Percentiles rank a stretch among this genome's conserved stretches.
Conservation (phyloP, 2,888 invertebrate genomes). For the Pollenia griseotomentosa region DNA sequence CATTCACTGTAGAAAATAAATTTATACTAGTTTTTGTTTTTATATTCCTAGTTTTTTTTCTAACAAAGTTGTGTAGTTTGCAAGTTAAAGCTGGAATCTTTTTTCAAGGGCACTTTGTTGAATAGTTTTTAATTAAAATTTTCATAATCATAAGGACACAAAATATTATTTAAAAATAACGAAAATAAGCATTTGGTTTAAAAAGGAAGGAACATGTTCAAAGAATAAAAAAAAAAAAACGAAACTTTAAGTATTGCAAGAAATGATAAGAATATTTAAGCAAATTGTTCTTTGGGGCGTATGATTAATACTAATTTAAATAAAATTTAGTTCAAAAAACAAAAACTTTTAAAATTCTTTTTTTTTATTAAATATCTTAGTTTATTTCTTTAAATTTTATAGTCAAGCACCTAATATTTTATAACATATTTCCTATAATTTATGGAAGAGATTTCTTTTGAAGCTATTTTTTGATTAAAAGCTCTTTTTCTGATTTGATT, state of each 20-base stretch:
- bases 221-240: not conserved
- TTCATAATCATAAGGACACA: not conserved
- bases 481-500: no score
- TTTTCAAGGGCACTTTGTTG: not conserved
- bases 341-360: no score
- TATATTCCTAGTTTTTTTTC: not conserved
- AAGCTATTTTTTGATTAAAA: no score
- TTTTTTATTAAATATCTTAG: no score
- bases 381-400: no score
- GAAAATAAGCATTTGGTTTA: slow-evolving; percentile 1
- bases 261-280: not conserved
- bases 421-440: no score
- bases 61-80: not conserved
- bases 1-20: not conserved
- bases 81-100: not conserved
- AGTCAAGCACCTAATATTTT: no score
- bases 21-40: not conserved
- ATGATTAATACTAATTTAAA: slow-evolving; percentile 15
- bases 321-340: not conserved
- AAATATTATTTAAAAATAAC: slow-evolving; percentile 3
- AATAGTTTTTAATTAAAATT: slow-evolving; percentile 35
- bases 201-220: not conserved
- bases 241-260: not conserved
- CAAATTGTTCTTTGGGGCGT: not conserved
- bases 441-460: no score